These are phyloP conservation scores for Thymelicus sylvestris DNA, from an alignment of 2,888 invertebrate species.

Conservation along the genomic window DNA sequence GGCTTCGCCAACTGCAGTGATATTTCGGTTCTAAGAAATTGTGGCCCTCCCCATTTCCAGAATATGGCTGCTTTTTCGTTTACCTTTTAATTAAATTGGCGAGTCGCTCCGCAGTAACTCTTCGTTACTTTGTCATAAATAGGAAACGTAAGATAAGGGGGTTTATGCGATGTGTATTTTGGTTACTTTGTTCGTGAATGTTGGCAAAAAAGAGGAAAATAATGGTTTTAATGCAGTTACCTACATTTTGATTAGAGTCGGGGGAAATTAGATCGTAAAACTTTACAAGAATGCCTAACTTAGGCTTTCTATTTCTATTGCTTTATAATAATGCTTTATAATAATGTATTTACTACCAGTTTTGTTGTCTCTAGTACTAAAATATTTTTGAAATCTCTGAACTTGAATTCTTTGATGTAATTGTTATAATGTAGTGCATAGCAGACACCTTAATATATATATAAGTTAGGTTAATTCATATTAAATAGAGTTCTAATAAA, in stretches of 20 bases:
- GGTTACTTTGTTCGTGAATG: conserved; percentile 12
- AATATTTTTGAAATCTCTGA: too few species aligned
- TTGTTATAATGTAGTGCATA: too few species aligned
- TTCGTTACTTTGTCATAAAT: conserved; percentile 38
- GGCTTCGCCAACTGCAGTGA: conserved; percentile 47
- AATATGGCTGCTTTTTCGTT: conserved; percentile 36
- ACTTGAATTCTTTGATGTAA: too few species aligned
- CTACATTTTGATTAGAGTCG: neutral
- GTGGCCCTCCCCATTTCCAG: conserved; percentile 30
- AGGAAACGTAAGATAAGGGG: conserved; percentile 34
- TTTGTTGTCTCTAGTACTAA: too few species aligned
- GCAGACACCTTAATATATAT: too few species aligned
- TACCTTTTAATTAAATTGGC: conserved; percentile 38
- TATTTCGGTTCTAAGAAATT: conserved; percentile 37
- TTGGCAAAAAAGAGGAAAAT: neutral
- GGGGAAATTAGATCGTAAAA: too few species aligned
- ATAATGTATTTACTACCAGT: too few species aligned
- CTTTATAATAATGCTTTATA: too few species aligned
- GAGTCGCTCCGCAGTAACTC: conserved; percentile 30
- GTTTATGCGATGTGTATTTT: conserved; percentile 23
- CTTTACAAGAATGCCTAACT: too few species aligned
- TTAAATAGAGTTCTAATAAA: too few species aligned
- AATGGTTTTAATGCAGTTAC: neutral
- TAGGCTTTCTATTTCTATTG: too few species aligned
- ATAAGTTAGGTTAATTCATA: too few species aligned